phyloP scores from a whole-genome alignment of 2,113 vertebrate genomes.

The Psettodes erumei region DNA sequence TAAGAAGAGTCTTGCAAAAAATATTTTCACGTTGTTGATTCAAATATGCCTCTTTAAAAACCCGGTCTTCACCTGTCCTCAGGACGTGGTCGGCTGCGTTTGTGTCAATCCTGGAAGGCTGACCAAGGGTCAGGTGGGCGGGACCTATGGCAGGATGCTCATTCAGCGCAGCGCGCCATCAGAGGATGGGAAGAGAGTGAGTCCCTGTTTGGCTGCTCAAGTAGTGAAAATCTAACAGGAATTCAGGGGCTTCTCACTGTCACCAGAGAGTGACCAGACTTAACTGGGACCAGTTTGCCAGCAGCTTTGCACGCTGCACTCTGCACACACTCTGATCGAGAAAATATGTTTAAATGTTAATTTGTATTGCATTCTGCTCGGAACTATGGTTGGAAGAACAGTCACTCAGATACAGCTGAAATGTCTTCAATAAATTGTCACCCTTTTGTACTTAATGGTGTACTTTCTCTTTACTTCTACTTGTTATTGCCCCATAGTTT shows the following conservation, averaged over 20 bases:
- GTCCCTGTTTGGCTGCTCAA: slow-evolving; percentile 86
- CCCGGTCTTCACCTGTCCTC: background rate
- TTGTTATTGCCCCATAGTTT: background rate
- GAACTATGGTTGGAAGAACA: background rate
- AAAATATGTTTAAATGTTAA: slow-evolving; percentile 36
- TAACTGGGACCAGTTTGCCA: background rate
- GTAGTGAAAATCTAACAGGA: slow-evolving; percentile 88
- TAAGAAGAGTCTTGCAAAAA: too few species aligned
- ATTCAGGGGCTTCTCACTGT: background rate
- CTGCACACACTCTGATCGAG: background rate
- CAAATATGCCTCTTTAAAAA: background rate
- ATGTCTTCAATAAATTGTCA: slow-evolving; percentile 35
- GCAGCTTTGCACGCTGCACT: background rate
- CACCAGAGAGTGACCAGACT: background rate
- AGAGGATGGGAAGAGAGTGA: slow-evolving; percentile 60
- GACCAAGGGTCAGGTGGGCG: slow-evolving; percentile 94
- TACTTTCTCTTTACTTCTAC: background rate
- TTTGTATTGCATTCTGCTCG: slow-evolving; percentile 13
- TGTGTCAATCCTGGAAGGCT: slow-evolving; percentile 94
- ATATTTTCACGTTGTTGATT: background rate
- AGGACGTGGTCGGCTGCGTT: slow-evolving; percentile 91
- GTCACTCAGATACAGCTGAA: slow-evolving; percentile 3
- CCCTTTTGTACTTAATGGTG: background rate
- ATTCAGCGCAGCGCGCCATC: slow-evolving; percentile 45
- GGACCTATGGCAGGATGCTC: slow-evolving; percentile 89